Evolutionary conservation across 1,140 invertebrate species (phyloP).

Genomic region (Drosophila neocordata): DNA sequence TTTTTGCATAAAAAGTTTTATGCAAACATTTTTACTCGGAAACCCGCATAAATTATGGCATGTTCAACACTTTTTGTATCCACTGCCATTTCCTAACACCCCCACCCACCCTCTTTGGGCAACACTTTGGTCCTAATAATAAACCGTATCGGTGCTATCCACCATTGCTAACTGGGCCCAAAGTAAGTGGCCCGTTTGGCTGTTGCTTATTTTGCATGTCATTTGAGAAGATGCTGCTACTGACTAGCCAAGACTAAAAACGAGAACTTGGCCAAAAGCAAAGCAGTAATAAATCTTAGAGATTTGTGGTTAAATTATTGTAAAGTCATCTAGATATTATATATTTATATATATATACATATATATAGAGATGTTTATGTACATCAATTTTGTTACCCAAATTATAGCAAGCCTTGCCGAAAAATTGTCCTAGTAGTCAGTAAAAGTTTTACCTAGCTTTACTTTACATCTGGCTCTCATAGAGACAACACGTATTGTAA

Average conservation of each 20-base stretch:
- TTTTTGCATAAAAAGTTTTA: slow-evolving; percentile 62
- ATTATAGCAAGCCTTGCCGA: neutral
- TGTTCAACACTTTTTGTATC: slow-evolving; percentile 29
- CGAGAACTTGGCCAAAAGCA: slow-evolving; percentile 33
- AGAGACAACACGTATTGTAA: too few relatives aligned
- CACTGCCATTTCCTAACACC: slow-evolving; percentile 15
- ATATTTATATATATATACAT: too few relatives aligned
- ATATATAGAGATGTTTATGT: slow-evolving; percentile 45
- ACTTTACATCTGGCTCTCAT: neutral
- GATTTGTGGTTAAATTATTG: neutral
- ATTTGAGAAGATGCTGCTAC: slow-evolving; percentile 33
- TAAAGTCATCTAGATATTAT: slow-evolving; percentile 3
- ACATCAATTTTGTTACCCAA: neutral
- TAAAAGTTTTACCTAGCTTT: neutral
- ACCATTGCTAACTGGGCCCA: slow-evolving; percentile 13
- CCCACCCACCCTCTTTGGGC: neutral
- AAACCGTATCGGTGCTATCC: slow-evolving; percentile 49
- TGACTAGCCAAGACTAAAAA: neutral
- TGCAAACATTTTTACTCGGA: slow-evolving; percentile 59
- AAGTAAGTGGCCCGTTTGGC: slow-evolving; percentile 24
- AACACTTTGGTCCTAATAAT: slow-evolving; percentile 41
- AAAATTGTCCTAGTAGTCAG: slow-evolving; percentile 11
- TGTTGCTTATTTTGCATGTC: slow-evolving; percentile 59
- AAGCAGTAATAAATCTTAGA: slow-evolving; percentile 1
- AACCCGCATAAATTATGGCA: slow-evolving; percentile 54